Evolutionary conservation across 2,797 vertebrate species (phyloP), one percentile per base, ranked within the genome.

Genomic region (Chaunax sp.): DNA sequence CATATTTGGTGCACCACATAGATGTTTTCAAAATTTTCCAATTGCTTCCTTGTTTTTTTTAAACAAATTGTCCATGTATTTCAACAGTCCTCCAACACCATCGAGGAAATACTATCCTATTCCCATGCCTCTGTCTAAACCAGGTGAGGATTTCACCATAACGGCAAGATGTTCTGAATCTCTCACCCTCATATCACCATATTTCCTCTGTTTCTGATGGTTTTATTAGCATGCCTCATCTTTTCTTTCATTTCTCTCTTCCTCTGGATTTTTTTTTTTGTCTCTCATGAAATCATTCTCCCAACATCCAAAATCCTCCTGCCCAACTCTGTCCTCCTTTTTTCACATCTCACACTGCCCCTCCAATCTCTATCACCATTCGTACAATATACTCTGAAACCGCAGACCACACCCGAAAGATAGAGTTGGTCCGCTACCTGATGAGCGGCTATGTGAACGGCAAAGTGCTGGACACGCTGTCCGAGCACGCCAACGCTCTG

Each of bases 41-140:
- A n/a, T n/a, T n/a, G n/a, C n/a, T n/a, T n/a, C n/a, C n/a, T 59
- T 61, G 16, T 50, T 9, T 44, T 20, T 30, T 67, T 16, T 40
- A 44, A 50, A 5, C 64, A 12, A 25, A 68, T 72, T 51, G 20
- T 54, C 38, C 2, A 16, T 68, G 71, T 76, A 15, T 79, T 62
- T 65, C 20, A 66, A 1, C 89, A 99, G 98, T 86, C 96, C 96
- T 80, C 94, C 94, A 37, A 96, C 96, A 68, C 94, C 94, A 0
- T 97, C 95, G 45, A 94, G 96, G 67, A 95, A 97, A 44, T 98
- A 97, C 87, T 99, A 97, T 65, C 97, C 98, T 51, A 97, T 98
- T 2, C 96, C 98, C 10, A 99, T 99, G 98, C 98, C 98, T 2
- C 95, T 99, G 56, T 99, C 98, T 46, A 99, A 95, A 90, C 98